phyloP scores from a whole-genome alignment of 2,797 vertebrate genomes.

The Lagocephalus sceleratus region DNA sequence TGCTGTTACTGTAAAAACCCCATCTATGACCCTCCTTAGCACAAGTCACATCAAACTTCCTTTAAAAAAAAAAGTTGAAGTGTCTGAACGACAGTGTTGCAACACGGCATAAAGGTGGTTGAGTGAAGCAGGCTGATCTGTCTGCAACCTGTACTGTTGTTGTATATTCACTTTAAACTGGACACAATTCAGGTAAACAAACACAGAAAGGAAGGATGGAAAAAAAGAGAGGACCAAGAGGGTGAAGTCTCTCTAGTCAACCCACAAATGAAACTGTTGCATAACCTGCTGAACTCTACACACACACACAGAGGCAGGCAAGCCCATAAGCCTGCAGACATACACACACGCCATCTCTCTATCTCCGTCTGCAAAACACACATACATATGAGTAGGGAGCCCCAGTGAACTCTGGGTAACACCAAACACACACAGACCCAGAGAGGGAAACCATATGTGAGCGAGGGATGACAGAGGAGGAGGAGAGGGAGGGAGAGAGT shows the following conservation, averaged over 20 bases:
- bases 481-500: constrained; percentile 29
- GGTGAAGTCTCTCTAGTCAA: constrained; percentile 21
- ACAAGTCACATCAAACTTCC: too few relatives aligned
- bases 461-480: constrained; percentile 60
- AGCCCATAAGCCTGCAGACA: constrained; percentile 27
- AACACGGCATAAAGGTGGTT: neutral
- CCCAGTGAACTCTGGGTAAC: constrained; percentile 71
- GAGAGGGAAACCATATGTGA: constrained; percentile 72
- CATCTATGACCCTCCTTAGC: too few relatives aligned
- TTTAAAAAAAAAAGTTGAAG: too few relatives aligned
- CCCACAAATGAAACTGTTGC: constrained; percentile 60
- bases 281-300: constrained; percentile 58
- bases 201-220: neutral
- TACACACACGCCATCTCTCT: constrained; percentile 21
- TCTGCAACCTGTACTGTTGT: too few relatives aligned
- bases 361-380: constrained; percentile 25
- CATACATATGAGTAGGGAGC: constrained; percentile 43
- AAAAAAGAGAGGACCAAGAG: neutral
- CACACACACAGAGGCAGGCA: constrained; percentile 35
- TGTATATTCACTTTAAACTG: neutral
- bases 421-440: constrained; percentile 63
- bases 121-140: too few relatives aligned
- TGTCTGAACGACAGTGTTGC: too few relatives aligned
- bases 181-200: neutral
- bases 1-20: too few relatives aligned